Base-by-base conservation (phyloP, 2,888 invertebrate genomes). In the Strigamia crassipes region DNA sequence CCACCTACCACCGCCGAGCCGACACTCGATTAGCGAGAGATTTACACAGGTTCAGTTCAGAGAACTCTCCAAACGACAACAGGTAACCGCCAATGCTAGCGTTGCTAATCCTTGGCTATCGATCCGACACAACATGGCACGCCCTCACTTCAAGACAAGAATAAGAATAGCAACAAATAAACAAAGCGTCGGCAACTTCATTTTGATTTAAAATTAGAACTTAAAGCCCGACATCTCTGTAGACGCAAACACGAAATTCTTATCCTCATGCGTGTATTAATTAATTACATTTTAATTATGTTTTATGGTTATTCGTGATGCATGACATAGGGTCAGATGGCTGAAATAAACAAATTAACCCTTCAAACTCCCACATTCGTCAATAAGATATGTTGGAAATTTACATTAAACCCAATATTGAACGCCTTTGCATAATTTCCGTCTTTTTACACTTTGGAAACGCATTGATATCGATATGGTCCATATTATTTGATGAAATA, bases 21-120 rank as follows among this genome's bases (percentile, higher is more conserved):
- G 73, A 31, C 73, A 73, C 73, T 73, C 73, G 73, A 73, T 73
- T 73, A 73, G 73, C 73, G 73, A 73, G 73, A 73, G 73, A 73
- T 73, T 73, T 73, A 73, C 73, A 73, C 27, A 73, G 73, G 73
- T 73, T 73, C 73, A 73, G 73, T 73, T 73, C 27, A 31, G 73
- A 73, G 73, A 73, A 73, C 31, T 73, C 73, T 31, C 56, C 56
- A 18, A 56, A 56, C 56, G 56, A 56, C 56, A 56, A 56, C 56
- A 56, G 56, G 56, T 56, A 56, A 56, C 56, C 56, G n/a, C 56
- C 18, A 56, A 56, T 18, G 56, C 56, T 56, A 18, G 56, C 56
- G 56, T 18, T 18, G 56, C 56, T 56, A 56, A 56, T 56, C 56
- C 56, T 56, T 56, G 18, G 56, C 56, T 56, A 56, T 56, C 56